phyloP scores from a whole-genome alignment of 2,888 invertebrate species.

The Cosmia trapezina region DNA sequence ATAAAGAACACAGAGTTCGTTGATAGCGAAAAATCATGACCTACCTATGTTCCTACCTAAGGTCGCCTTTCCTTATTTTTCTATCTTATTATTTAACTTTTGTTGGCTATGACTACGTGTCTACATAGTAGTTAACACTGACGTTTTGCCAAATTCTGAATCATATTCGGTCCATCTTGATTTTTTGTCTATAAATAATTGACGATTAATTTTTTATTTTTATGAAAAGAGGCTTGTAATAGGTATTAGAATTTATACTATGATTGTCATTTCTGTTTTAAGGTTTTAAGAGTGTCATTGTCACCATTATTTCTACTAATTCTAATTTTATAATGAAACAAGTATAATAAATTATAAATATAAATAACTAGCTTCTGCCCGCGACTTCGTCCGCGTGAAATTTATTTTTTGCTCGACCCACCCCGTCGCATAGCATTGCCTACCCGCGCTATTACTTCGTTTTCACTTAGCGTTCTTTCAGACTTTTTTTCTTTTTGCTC shows the following conservation, averaged over 20 bases:
- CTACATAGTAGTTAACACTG: not conserved
- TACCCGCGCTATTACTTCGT: too few species aligned
- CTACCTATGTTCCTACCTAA: not conserved
- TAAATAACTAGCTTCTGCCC: too few species aligned
- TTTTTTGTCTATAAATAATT: not conserved
- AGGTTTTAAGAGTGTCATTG: too few species aligned
- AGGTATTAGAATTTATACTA: not conserved
- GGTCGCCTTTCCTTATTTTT: not conserved
- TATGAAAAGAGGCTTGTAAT: not conserved
- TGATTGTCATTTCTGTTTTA: too few species aligned
- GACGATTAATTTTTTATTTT: not conserved
- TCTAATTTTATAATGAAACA: too few species aligned
- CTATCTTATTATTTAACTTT: not conserved
- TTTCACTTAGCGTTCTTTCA: too few species aligned
- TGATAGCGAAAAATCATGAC: not conserved
- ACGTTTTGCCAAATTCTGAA: conserved; percentile 4
- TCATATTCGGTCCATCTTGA: not conserved
- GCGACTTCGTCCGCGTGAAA: too few species aligned
- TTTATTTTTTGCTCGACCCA: too few species aligned
- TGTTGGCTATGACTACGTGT: not conserved
- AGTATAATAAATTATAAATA: too few species aligned
- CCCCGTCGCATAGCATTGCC: too few species aligned
- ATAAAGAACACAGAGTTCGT: not conserved
- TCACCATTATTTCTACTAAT: too few species aligned
- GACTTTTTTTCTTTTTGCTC: too few species aligned